Conservation (phyloP, 92 coral and sea anemone genomes). For the Phenganax marumi region DNA sequence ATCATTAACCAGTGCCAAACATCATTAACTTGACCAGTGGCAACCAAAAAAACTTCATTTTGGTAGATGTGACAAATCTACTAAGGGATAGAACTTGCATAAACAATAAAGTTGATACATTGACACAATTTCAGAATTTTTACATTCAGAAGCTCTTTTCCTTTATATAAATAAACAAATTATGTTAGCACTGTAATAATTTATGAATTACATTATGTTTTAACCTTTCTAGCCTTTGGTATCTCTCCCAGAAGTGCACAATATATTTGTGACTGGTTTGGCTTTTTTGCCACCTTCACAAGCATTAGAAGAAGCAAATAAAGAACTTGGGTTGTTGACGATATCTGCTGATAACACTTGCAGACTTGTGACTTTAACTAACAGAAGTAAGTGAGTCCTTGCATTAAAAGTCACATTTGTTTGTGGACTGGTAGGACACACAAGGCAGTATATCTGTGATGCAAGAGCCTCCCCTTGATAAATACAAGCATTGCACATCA, state of each 20-base stretch:
- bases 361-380: slow-evolving; percentile 76
- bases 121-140: no score
- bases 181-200: no score
- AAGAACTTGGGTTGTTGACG: slow-evolving; percentile 82
- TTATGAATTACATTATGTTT: not conserved
- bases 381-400: slow-evolving; percentile 63
- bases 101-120: no score
- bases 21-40: no score
- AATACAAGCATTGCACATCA: not conserved
- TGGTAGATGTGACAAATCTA: no score
- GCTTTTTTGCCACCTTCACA: slow-evolving; percentile 77
- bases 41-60: no score
- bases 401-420: not conserved
- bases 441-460: not conserved
- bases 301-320: slow-evolving; percentile 67
- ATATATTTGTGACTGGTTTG: slow-evolving; percentile 93
- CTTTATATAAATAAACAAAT: no score
- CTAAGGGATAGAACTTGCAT: no score
- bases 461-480: not conserved
- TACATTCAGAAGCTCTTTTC: no score
- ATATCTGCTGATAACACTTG: slow-evolving; percentile 97
- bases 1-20: no score
- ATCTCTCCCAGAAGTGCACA: slow-evolving; percentile 80
- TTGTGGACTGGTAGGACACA: not conserved
- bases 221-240: slow-evolving; percentile 65